Percentiles rank a stretch among this genome's conserved stretches.
Conservation (phyloP, 2,797 vertebrate genomes). For the Selene dorsalis region DNA sequence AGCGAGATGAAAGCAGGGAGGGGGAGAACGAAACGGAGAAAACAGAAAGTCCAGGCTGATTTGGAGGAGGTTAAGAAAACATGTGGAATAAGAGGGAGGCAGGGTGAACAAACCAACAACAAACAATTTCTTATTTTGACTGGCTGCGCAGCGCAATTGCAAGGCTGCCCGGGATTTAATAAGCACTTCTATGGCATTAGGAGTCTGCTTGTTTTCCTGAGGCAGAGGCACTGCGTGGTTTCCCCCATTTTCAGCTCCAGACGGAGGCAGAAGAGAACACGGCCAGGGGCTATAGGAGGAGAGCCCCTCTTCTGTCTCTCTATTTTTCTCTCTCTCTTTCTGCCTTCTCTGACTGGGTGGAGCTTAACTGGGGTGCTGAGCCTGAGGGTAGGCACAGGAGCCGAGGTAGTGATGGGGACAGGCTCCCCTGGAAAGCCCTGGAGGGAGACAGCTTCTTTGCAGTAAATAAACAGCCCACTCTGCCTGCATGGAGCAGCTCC, state of each 20-base stretch:
- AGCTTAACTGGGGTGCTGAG: slow-evolving; percentile 60
- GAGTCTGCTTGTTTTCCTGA: slow-evolving; percentile 78
- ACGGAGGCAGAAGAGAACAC: slow-evolving; percentile 66
- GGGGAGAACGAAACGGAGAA: slow-evolving; percentile 29
- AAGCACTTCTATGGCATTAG: slow-evolving; percentile 79
- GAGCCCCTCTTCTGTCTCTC: slow-evolving; percentile 40
- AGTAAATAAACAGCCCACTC: slow-evolving; percentile 84
- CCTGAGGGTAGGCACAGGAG: slow-evolving; percentile 64
- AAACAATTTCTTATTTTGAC: slow-evolving; percentile 84
- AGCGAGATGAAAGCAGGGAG: slow-evolving; percentile 53
- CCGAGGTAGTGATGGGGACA: slow-evolving; percentile 75
- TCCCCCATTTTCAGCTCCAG: slow-evolving; percentile 64
- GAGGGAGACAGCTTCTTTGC: slow-evolving; percentile 72
- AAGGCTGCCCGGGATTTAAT: slow-evolving; percentile 81
- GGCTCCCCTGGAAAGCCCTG: slow-evolving; percentile 68
- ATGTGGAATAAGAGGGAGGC: slow-evolving; percentile 74
- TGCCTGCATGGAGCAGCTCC: slow-evolving; percentile 67
- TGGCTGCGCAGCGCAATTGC: slow-evolving; percentile 71
- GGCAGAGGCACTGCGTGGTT: slow-evolving; percentile 63
- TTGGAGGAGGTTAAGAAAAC: slow-evolving; percentile 79
- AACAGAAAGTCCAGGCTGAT: slow-evolving; percentile 63
- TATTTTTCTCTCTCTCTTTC: slow-evolving; percentile 25
- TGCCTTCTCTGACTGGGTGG: slow-evolving; percentile 63
- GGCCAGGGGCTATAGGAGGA: slow-evolving; percentile 64
- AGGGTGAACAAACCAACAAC: slow-evolving; percentile 79